A percentile compares a stretch with the other conserved stretches of the same genome.
Evolutionary conservation across 2,797 vertebrate genomes (phyloP).

Genomic region (Anomalospiza imberbis): DNA sequence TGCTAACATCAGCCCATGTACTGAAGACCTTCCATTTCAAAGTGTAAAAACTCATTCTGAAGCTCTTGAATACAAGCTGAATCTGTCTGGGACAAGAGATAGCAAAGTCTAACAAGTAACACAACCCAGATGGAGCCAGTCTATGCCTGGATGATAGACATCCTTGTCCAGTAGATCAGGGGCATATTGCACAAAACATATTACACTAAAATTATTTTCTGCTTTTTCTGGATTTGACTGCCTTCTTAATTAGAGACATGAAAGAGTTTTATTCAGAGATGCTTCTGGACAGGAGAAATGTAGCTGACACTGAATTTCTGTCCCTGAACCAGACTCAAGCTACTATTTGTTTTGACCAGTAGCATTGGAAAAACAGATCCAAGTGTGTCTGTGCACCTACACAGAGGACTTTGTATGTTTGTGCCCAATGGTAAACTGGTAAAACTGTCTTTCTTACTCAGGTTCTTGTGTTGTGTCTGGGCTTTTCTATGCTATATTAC

Average conservation of each 20-base stretch:
- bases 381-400: no score
- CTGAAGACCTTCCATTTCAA: background rate
- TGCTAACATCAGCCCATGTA: background rate
- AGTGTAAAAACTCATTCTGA: background rate
- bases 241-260: background rate
- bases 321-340: background rate
- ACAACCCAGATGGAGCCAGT: background rate
- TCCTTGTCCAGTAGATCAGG: background rate
- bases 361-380: background rate
- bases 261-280: background rate
- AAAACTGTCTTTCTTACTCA: background rate
- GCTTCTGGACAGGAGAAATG: background rate
- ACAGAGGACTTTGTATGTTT: background rate
- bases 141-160: background rate
- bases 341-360: background rate
- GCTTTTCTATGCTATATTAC: background rate
- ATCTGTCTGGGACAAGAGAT: background rate
- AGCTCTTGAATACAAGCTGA: background rate
- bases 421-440: fast-evolving
- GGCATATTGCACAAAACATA: background rate
- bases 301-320: background rate
- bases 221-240: background rate
- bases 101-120: background rate
- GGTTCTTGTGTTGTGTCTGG: background rate
- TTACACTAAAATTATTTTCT: background rate